phyloP scores from a whole-genome alignment of 2,888 invertebrate genomes.

The Zygothrica quintamaculata region DNA sequence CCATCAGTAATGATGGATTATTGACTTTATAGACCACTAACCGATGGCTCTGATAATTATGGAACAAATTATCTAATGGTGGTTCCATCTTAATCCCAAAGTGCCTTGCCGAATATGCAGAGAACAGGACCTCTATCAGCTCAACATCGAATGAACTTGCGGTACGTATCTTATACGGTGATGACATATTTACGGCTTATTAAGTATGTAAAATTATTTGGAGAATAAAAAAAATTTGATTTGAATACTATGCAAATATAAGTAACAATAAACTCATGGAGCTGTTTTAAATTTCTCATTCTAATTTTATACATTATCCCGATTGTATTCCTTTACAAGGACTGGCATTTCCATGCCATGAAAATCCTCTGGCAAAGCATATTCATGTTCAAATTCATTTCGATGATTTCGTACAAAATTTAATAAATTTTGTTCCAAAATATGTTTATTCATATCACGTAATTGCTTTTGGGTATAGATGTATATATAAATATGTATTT shows the following conservation, averaged over 20 bases:
- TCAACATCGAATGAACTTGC: constrained; percentile 39
- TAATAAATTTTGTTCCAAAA: constrained; percentile 53
- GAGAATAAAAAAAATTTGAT: constrained; percentile 6
- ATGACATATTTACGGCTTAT: constrained; percentile 29
- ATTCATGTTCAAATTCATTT: constrained; percentile 47
- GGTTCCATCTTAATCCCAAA: constrained; percentile 45
- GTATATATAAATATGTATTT: no score
- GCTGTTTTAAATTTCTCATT: no score
- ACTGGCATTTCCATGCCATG: no score
- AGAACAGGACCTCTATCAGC: constrained; percentile 36
- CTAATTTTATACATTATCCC: no score
- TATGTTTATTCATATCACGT: constrained; percentile 41
- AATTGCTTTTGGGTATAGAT: constrained; percentile 3
- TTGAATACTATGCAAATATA: neutral
- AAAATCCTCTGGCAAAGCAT: constrained; percentile 65
- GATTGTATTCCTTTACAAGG: no score
- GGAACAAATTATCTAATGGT: constrained; percentile 41
- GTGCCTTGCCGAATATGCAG: neutral
- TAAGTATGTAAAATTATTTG: constrained; percentile 3
- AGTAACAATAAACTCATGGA: constrained; percentile 6
- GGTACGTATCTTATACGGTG: constrained; percentile 30
- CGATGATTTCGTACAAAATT: constrained; percentile 58
- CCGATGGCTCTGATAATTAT: constrained; percentile 54
- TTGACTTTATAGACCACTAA: constrained; percentile 26
- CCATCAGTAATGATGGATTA: constrained; percentile 4